phyloP scores from a whole-genome alignment of 2,888 invertebrate species.

The Cephus runcator region DNA sequence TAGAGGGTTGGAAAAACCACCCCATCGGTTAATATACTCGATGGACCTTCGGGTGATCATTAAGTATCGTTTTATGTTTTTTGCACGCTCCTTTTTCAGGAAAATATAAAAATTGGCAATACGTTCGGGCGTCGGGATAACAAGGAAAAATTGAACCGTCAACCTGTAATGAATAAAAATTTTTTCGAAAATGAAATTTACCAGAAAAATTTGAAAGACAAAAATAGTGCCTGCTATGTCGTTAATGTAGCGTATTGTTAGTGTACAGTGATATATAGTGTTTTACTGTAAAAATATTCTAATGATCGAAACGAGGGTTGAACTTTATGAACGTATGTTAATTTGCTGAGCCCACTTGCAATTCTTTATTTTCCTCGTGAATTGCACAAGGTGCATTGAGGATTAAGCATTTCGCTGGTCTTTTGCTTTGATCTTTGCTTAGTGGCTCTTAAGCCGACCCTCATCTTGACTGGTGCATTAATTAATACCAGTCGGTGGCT shows the following conservation, averaged over 20 bases:
- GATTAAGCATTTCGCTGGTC: constrained; percentile 46
- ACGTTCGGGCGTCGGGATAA: too few species aligned
- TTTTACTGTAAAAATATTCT: not conserved
- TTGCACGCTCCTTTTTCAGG: too few species aligned
- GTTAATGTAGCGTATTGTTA: not conserved
- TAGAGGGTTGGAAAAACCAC: not conserved
- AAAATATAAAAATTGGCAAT: too few species aligned
- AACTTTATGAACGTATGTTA: not conserved
- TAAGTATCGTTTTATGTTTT: not conserved
- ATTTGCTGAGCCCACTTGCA: not conserved
- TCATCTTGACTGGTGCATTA: constrained; percentile 6
- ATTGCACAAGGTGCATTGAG: constrained; percentile 35
- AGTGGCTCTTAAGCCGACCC: constrained; percentile 36
- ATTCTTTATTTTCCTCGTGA: not conserved
- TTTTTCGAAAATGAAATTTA: too few species aligned
- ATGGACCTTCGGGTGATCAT: not conserved
- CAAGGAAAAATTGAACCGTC: not conserved
- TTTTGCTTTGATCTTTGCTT: constrained; percentile 48
- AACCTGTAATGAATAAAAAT: not conserved
- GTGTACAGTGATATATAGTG: not conserved
- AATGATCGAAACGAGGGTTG: not conserved
- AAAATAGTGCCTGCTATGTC: not conserved
- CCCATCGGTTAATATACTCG: not conserved
- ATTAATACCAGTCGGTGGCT: constrained; percentile 8
- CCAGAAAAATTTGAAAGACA: too few species aligned